phyloP scores from a whole-genome alignment of 2,888 invertebrate genomes.

The Ormia ochracea region DNA sequence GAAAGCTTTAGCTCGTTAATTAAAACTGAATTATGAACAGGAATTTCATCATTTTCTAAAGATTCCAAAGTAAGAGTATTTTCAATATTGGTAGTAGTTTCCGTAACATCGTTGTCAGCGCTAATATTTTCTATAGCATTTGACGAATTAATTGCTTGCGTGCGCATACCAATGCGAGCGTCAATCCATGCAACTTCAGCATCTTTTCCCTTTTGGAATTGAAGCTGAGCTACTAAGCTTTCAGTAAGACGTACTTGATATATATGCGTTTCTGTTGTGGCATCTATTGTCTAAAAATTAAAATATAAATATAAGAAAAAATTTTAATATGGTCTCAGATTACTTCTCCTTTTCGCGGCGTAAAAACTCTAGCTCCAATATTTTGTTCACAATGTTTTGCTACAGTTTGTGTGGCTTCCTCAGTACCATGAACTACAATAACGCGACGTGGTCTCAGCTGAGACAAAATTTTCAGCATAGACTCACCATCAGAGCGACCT shows the following conservation, averaged over 20 bases:
- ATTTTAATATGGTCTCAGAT: not conserved
- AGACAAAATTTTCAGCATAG: constrained; percentile 87
- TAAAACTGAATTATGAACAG: constrained; percentile 89
- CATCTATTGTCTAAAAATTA: constrained; percentile 82
- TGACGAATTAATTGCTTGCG: constrained; percentile 79
- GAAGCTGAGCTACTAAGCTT: constrained; percentile 89
- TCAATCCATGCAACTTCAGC: constrained; percentile 98
- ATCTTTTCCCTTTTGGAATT: constrained; percentile 90
- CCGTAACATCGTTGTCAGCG: constrained; percentile 49
- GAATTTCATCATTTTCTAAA: constrained; percentile 78
- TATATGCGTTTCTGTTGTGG: constrained; percentile 98
- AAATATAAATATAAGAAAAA: not conserved
- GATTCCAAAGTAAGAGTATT: constrained; percentile 85
- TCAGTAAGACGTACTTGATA: constrained; percentile 97
- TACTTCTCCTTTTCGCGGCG: constrained; percentile 88
- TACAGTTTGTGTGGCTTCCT: constrained; percentile 83
- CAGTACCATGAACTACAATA: constrained; percentile 85
- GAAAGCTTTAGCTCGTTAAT: constrained; percentile 95
- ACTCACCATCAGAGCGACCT: constrained; percentile 92
- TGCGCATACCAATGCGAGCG: constrained; percentile 83
- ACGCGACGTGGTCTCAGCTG: constrained; percentile 89
- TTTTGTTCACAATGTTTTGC: constrained; percentile 83
- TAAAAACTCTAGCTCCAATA: constrained; percentile 86
- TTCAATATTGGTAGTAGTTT: constrained; percentile 74
- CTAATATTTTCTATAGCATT: constrained; percentile 67